Evolutionary conservation across 2,113 vertebrate species (phyloP), one percentile per base, ranked within the genome.

Genomic region (Triplophysa dalaica): DNA sequence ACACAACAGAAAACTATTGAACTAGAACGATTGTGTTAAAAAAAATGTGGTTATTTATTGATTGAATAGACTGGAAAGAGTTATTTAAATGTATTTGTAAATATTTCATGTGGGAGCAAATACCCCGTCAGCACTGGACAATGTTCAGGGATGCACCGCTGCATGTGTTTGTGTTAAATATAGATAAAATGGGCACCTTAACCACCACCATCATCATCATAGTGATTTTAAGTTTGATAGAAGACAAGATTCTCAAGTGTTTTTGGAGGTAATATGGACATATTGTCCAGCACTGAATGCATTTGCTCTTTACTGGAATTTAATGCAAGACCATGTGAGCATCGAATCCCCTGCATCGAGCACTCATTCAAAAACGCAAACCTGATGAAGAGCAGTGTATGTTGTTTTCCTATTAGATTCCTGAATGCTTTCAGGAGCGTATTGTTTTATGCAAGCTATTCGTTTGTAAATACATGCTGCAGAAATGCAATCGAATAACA

Each of bases 161-260:
- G 72, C 72, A 75, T 62, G 70, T 60, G 58, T 75, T 75, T 75
- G 70, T 74, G 73, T 62, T 17, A 45, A 60, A 75, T 24, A 60
- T 75, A 19, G 33, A 75, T 58, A n/a, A 58, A 58, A 58, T 61
- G 58, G 72, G 72, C 72, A 75, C 72, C 48, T 75, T 75, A 75
- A 75, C 41, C 21, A 75, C 38, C 72, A 45, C 45, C 21, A 2
- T 62, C 16, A 11, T 62, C 21, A 2, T 62, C 16, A 17, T 61
- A 75, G 22, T 13, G 72, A 62, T 26, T 45, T n/a, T 74, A 75
- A 4, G 54, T 58, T 72, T 72, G 10, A 56, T 12, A 24, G 26
- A 56, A 19, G 50, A 54, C 14, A 17, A 54, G 50, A 19, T 54
- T 54, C 43, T 45, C 43, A 6, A 54, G 50, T 16, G n/a, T 72